These are phyloP conservation scores for Nanorana parkeri DNA, from an alignment of 2,113 vertebrate species.

Conservation along the genomic window DNA sequence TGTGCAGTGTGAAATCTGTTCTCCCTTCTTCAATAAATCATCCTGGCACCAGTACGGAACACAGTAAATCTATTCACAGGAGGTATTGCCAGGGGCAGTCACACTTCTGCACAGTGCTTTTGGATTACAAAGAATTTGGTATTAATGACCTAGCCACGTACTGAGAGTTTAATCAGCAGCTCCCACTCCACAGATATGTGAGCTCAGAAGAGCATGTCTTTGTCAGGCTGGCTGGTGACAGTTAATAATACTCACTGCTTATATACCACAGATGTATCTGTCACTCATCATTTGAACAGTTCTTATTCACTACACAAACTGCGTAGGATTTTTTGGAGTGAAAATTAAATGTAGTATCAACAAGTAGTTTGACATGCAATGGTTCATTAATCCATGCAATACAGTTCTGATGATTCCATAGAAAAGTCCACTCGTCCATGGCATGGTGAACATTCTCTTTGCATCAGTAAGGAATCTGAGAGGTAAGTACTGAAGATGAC, in stretches of 20 bases:
- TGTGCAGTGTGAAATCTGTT: slow-evolving; percentile 34
- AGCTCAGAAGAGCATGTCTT: slow-evolving; percentile 17
- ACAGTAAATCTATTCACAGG: slow-evolving; percentile 34
- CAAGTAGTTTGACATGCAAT: too few relatives aligned
- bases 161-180: slow-evolving; percentile 33
- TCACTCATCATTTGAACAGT: neutral
- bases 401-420: too few relatives aligned
- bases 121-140: slow-evolving; percentile 34
- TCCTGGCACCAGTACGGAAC: slow-evolving; percentile 8
- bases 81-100: slow-evolving; percentile 26
- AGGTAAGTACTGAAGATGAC: too few relatives aligned
- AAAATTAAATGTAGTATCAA: neutral
- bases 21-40: slow-evolving; percentile 43
- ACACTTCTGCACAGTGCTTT: slow-evolving; percentile 41
- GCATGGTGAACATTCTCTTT: too few relatives aligned
- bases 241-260: neutral
- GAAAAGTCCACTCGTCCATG: too few relatives aligned
- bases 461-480: too few relatives aligned
- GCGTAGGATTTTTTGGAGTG: neutral
- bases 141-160: slow-evolving; percentile 28
- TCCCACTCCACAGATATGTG: slow-evolving; percentile 31
- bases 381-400: too few relatives aligned
- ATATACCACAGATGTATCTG: neutral
- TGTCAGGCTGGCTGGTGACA: neutral
- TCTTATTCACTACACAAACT: neutral